Base-by-base conservation (phyloP, 2,113 vertebrate species). In the Pelecanoides urinatrix region DNA sequence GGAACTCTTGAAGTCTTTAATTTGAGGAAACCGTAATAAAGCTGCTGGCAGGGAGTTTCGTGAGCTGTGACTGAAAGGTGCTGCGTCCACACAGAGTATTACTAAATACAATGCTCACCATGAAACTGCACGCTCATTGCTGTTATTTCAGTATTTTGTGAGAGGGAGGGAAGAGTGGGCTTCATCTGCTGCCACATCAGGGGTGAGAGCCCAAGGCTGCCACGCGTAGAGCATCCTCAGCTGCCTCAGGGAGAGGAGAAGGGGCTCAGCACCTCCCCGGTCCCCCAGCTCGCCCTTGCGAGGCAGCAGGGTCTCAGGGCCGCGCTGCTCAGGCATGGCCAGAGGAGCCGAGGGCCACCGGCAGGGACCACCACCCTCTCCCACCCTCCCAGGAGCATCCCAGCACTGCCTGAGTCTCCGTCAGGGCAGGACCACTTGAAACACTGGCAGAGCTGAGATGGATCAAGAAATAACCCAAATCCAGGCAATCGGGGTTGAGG, bases 1-100 rank as follows among this genome's bases (percentile, higher is more conserved):
- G 62, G 40, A 96, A 87, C 40, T 96, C 86, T 78, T 74, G 26
- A 89, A 85, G 70, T 79, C 47, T 86, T 94, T 84, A 81, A 88
- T 62, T 75, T 4, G 4, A 80, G 42, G 61, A 30, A 84, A 93
- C 30, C 2, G 4, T 38, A 86, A 85, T 47, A 63, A 44, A 92
- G 78, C 58, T 79, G 76, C 89, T 85, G 75, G 66, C 10, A 2
- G 65, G 66, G 79, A 94, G 53, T 82, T 86, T 10, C 2, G 4
- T 26, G 58, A 88, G 83, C 72, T 6, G 5, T 50, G 84, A 77
- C 32, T 0, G 2, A 82, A 65, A 85, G 75, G 56, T 55, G 42
- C 73, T 63, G 56, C 4, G 20, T 27, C 89, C 92, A 82, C 32
- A 30, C 42, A 76, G 59, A 92, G 30, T 3, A 20, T 12, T 62